These are phyloP conservation scores for Drosophila pallidifrons DNA, from an alignment of 1,140 invertebrate species.

Conservation along the genomic window DNA sequence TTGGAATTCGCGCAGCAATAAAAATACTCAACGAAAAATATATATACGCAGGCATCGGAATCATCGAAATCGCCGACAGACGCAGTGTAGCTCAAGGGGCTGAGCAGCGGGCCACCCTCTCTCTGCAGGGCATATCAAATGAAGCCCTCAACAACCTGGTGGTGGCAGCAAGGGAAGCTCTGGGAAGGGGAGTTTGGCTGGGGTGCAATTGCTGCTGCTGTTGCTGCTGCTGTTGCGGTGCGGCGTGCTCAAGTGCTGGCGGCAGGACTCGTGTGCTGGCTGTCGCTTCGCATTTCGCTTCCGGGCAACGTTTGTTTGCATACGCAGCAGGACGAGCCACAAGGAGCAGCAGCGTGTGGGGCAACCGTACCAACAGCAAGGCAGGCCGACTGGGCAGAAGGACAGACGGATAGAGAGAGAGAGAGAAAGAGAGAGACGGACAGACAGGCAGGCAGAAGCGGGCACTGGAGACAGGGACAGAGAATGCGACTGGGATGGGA, in stretches of 20 bases:
- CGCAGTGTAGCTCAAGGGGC: conserved; percentile 40
- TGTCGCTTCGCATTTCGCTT: conserved; percentile 68
- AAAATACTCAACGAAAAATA: conserved; percentile 41
- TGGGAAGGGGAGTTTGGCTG: conserved; percentile 2
- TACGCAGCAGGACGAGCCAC: conserved; percentile 69
- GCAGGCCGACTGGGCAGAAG: not conserved
- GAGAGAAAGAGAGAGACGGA: not conserved
- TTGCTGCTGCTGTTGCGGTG: conserved; percentile 11
- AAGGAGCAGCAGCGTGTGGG: conserved; percentile 30
- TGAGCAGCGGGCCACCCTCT: conserved; percentile 22
- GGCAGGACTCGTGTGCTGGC: conserved; percentile 48
- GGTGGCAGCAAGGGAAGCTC: conserved; percentile 25
- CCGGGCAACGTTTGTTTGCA: conserved; percentile 77
- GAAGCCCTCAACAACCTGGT: conserved; percentile 73
- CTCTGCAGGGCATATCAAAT: conserved; percentile 57
- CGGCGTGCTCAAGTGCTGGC: conserved; percentile 74
- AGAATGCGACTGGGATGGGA: not conserved
- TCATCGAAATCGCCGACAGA: conserved; percentile 50
- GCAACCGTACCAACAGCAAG: conserved; percentile 1
- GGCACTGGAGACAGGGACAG: not conserved
- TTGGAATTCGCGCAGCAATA: conserved; percentile 66
- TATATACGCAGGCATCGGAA: conserved; percentile 37
- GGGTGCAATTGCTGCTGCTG: conserved; percentile 10
- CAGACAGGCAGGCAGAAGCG: conserved; percentile 1
- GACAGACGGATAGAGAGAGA: no score